A percentile compares a stretch with the other conserved stretches of the same genome.
Evolutionary conservation across 2,888 invertebrate species (phyloP).

Genomic region (Cinara cedri): DNA sequence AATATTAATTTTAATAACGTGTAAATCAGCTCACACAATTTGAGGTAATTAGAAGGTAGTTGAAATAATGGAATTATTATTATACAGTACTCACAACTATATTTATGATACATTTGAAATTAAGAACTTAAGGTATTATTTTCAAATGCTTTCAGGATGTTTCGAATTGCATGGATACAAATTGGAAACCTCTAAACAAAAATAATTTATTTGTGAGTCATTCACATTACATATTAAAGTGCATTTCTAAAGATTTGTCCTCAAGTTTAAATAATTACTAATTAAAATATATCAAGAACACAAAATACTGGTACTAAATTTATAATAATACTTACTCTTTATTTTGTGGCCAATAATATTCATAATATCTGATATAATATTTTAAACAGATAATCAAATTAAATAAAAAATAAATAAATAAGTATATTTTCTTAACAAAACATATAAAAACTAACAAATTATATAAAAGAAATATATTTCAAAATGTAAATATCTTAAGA

Average conservation of each 20-base stretch:
- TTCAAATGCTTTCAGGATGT: slow-evolving; percentile 65
- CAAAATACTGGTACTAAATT: background rate
- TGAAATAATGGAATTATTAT: too few relatives aligned
- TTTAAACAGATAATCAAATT: background rate
- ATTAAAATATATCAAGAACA: slow-evolving; percentile 9
- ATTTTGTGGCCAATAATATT: slow-evolving; percentile 9
- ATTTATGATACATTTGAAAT: too few relatives aligned
- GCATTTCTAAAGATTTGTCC: slow-evolving; percentile 44
- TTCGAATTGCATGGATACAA: slow-evolving; percentile 66
- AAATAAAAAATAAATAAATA: background rate
- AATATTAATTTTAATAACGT: too few relatives aligned
- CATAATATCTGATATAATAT: background rate
- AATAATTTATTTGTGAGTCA: slow-evolving; percentile 63
- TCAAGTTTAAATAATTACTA: background rate
- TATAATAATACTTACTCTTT: background rate
- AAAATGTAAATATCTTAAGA: background rate
- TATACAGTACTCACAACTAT: too few relatives aligned
- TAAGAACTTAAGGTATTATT: too few relatives aligned
- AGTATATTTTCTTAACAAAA: slow-evolving; percentile 1
- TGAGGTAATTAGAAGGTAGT: too few relatives aligned
- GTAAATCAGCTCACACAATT: too few relatives aligned
- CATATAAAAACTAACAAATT: background rate
- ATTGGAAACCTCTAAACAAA: slow-evolving; percentile 68
- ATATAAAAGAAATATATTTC: background rate
- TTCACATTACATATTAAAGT: slow-evolving; percentile 36